A percentile compares a stretch with the other conserved stretches of the same genome.
These are phyloP conservation scores for Lophius piscatorius DNA, from an alignment of 2,113 vertebrate genomes.

Conservation along the genomic window DNA sequence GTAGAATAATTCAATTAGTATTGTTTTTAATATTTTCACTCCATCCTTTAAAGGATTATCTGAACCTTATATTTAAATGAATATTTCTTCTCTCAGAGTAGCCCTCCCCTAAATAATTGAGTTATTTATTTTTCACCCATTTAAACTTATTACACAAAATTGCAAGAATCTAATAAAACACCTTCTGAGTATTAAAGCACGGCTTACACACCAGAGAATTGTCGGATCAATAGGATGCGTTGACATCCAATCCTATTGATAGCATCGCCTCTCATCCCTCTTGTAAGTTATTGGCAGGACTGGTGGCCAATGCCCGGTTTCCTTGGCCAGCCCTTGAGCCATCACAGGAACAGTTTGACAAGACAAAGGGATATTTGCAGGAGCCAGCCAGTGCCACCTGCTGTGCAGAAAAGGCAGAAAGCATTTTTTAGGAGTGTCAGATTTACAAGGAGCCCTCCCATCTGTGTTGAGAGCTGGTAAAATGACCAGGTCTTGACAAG, in stretches of 20 bases:
- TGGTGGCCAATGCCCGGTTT: slow-evolving; percentile 45
- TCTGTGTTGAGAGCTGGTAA: slow-evolving; percentile 70
- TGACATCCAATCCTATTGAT: slow-evolving; percentile 29
- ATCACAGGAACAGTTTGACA: slow-evolving; percentile 54
- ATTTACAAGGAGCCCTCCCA: slow-evolving; percentile 54
- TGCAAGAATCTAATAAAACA: background rate
- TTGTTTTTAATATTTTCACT: too few relatives aligned
- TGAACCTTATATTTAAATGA: too few relatives aligned
- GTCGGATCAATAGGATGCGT: slow-evolving; percentile 13
- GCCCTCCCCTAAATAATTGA: too few relatives aligned
- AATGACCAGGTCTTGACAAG: slow-evolving; percentile 80
- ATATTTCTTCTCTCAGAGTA: too few relatives aligned
- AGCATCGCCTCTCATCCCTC: slow-evolving; percentile 28
- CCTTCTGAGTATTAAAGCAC: background rate
- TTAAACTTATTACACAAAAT: background rate
- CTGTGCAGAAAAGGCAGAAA: slow-evolving; percentile 50
- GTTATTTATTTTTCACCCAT: background rate
- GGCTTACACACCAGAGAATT: background rate
- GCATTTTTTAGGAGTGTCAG: slow-evolving; percentile 47
- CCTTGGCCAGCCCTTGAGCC: slow-evolving; percentile 60
- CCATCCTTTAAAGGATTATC: too few relatives aligned
- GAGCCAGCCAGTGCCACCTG: slow-evolving; percentile 68
- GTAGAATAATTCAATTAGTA: too few relatives aligned
- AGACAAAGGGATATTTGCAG: slow-evolving; percentile 46
- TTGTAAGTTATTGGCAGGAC: slow-evolving; percentile 40